phyloP scores from a whole-genome alignment of 2,888 invertebrate species.

The Hyalella azteca region DNA sequence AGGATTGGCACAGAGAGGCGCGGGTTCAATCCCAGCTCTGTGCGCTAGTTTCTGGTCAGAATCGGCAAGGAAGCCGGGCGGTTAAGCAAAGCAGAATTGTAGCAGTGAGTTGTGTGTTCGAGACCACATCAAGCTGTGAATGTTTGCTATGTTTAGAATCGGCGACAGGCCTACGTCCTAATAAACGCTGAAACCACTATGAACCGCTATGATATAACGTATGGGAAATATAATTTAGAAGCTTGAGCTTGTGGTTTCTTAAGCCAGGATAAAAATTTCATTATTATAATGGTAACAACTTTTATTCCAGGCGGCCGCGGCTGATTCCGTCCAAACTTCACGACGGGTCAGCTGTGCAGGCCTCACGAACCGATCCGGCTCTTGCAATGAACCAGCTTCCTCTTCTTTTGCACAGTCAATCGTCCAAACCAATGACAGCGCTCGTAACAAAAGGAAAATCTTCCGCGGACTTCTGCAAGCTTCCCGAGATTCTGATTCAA shows the following conservation, averaged over 20 bases:
- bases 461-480: not conserved
- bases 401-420: not conserved
- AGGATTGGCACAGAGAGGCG: too few relatives aligned
- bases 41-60: too few relatives aligned
- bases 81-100: too few relatives aligned
- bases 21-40: too few relatives aligned
- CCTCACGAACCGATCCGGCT: not conserved
- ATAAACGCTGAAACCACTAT: not conserved
- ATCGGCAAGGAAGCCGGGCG: too few relatives aligned
- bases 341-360: constrained; percentile 27
- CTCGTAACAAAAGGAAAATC: not conserved
- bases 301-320: constrained; percentile 24
- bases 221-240: not conserved
- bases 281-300: not conserved
- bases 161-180: not conserved
- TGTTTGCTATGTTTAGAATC: not conserved
- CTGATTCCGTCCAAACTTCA: not conserved
- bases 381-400: not conserved
- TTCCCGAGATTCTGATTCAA: not conserved
- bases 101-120: not conserved
- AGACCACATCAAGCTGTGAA: not conserved
- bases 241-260: not conserved
- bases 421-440: not conserved
- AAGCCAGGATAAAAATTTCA: not conserved
- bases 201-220: not conserved